Evolutionary conservation across 2,113 vertebrate species (phyloP).

Genomic region (Pungitius pungitius): DNA sequence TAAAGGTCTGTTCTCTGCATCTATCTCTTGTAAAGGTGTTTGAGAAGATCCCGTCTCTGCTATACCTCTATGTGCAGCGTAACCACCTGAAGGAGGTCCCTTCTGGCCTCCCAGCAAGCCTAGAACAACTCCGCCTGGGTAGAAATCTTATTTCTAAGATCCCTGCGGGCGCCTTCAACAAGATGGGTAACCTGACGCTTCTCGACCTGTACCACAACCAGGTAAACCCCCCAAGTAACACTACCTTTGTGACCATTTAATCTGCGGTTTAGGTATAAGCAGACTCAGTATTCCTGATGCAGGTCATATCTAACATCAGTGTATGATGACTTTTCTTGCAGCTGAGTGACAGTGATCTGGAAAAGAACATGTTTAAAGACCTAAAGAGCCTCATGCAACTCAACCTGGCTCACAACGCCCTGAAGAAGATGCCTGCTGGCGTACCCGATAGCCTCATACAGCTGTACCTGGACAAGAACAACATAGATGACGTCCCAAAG

Average conservation of each 20-base stretch:
- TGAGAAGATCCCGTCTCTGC: conserved; percentile 86
- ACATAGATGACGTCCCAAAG: conserved; percentile 89
- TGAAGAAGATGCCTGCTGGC: conserved; percentile 91
- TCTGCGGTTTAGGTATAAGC: background rate
- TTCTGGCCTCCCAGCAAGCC: conserved; percentile 84
- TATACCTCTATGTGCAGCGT: conserved; percentile 90
- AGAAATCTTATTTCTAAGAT: conserved; percentile 92
- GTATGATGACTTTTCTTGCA: conserved; percentile 42
- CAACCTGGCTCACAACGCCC: conserved; percentile 91
- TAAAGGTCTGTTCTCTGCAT: background rate
- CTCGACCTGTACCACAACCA: conserved; percentile 94
- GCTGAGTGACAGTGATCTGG: conserved; percentile 86
- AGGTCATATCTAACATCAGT: background rate
- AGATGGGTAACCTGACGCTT: conserved; percentile 89
- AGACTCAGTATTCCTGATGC: conserved; percentile 1
- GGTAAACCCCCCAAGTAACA: conserved; percentile 64
- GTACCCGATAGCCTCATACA: conserved; percentile 88
- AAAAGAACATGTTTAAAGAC: conserved; percentile 90
- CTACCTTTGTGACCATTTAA: background rate
- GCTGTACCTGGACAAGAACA: conserved; percentile 94
- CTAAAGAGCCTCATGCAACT: conserved; percentile 95
- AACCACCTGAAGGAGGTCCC: conserved; percentile 94
- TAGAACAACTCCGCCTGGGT: conserved; percentile 93
- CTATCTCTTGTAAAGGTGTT: conserved; percentile 77
- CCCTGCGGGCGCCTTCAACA: conserved; percentile 86